Evolutionary conservation across 2,888 invertebrate species (phyloP), one percentile per base, ranked within the genome.

Genomic region (Rhimphoctona megacephalus): DNA sequence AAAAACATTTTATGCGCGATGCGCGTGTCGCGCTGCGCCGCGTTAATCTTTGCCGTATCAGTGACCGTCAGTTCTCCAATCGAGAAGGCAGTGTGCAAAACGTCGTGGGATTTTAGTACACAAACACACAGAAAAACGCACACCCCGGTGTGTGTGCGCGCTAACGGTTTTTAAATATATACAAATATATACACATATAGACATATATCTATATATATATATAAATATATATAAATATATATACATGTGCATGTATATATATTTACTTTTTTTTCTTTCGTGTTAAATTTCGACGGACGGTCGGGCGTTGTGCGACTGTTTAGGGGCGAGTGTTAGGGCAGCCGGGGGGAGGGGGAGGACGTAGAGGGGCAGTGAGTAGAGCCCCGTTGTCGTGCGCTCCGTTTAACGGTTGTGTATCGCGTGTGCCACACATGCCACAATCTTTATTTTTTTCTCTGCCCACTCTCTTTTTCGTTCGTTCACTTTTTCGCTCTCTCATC

Each of bases 1-100:
- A 88, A 88, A 89, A 88, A 88, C 89, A 85, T 90, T 88, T 91
- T 88, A 90, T 92, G 92, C 92, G 92, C 92, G 91, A 91, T 92
- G 92, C 93, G 93, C 92, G 91, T 91, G 92, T 92, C 93, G 92
- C 92, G 92, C 91, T 93, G 93, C 93, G 92, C 92, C 92, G 91
- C 90, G 91, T 67, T 93, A 93, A 93, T 92, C 92, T 91, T 91
- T 77, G 61, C 90, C 92, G 90, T 92, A 92, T 91, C 92, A 92
- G 92, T 91, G 90, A 91, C 91, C 90, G 91, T 88, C 91, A 91
- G 91, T 91, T 83, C 83, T 81, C 90, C 90, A 88, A 92, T 91
- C 91, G 90, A 90, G 91, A 90, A 91, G 92, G 90, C 90, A 90
- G 90, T 89, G 87, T 67, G 17, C 25, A 88, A 87, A 89, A 90